phyloP scores from a whole-genome alignment of 2,888 invertebrate species.

The Antitype chi region DNA sequence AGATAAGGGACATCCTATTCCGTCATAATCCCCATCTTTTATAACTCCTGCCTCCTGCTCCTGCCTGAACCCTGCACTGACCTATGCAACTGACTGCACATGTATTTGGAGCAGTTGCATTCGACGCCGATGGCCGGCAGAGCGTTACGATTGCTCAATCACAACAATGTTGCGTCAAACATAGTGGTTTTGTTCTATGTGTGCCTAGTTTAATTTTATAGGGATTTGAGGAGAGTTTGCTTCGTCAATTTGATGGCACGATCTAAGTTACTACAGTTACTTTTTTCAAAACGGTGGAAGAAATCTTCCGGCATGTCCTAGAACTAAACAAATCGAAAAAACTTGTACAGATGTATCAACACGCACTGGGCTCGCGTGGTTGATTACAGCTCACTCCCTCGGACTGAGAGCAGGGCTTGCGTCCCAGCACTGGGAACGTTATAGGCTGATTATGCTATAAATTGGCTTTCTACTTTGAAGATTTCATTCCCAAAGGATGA shows the following conservation, averaged over 20 bases:
- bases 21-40: not conserved
- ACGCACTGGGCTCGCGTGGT: too few species aligned
- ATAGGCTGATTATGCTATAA: too few species aligned
- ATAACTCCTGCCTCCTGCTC: not conserved
- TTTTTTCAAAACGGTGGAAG: too few species aligned
- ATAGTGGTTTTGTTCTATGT: slow-evolving; percentile 9
- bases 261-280: too few species aligned
- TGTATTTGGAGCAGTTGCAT: slow-evolving; percentile 62
- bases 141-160: slow-evolving; percentile 67
- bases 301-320: too few species aligned
- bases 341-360: too few species aligned
- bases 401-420: too few species aligned
- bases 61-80: slow-evolving; percentile 34
- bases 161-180: slow-evolving; percentile 62
- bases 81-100: slow-evolving; percentile 56
- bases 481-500: not conserved
- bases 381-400: too few species aligned
- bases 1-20: not conserved
- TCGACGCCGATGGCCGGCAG: slow-evolving; percentile 57
- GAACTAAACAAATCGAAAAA: too few species aligned
- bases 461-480: too few species aligned
- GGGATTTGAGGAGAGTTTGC: not conserved
- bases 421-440: too few species aligned
- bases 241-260: not conserved
- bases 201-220: not conserved